Base-by-base conservation (phyloP, 2,888 invertebrate species). In the Caenorhabditis imperialis region DNA sequence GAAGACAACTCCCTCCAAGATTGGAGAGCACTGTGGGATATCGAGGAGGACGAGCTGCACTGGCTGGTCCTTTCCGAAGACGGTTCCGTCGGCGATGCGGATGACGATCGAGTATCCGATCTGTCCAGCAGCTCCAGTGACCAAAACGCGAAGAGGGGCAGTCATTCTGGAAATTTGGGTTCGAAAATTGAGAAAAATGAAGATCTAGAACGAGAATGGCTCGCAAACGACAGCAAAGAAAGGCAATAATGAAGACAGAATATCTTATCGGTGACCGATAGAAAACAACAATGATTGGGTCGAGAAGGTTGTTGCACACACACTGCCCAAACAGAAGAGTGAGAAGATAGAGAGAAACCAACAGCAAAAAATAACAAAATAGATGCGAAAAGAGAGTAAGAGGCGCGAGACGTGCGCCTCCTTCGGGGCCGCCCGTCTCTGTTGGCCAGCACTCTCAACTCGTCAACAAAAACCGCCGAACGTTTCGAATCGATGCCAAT, bases 41-140 rank as follows among this genome's bases (percentile, higher is more conserved):
- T 99, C 99, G 84, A 99, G 91, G 79, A 99, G 92, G 88, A 94
- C 93, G 48, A 99, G 91, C 88, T 92, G 92, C 23, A 99, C 91
- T 0, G 94, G 93, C 88, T 90, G 83, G 12, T 81, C 78, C 50
- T 75, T 77, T 58, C 81, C 81, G 65, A 81, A 81, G 12, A 81
- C 81, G 48, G 75, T 77, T 73, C 81, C 81, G 86, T 95, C 95
- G 14, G 95, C 95, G 82, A 99, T 92, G 90, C 95, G 94, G 88
- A 95, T 95, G 14, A 99, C 91, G 45, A 99, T 90, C 2, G 97
- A 97, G 90, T 99, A 99, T 72, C 96, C 97, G 84, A 99, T 99
- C 90, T 99, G 99, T 18, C 99, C 99, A 73, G 98, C 99, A 84
- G 99, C 99, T 75, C 99, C 99, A 60, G 98, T 99, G 30, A 99